Conservation (phyloP, 2,888 invertebrate species). For the Psylliodes chrysocephalus region DNA sequence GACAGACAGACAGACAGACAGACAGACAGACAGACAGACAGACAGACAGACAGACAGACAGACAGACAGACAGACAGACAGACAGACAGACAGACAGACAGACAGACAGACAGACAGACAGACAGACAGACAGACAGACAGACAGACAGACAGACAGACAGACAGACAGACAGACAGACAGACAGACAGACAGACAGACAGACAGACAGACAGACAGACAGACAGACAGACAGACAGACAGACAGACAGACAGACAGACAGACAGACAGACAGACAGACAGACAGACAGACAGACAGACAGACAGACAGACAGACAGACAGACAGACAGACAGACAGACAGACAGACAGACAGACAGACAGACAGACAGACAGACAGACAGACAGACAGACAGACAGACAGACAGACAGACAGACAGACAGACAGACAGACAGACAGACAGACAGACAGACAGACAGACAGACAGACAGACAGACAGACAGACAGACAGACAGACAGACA, state of each 20-base stretch:
- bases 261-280: constrained; percentile 22
- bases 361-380: constrained; percentile 21
- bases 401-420: constrained; percentile 19
- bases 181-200: constrained; percentile 26
- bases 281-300: constrained; percentile 25
- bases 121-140: constrained; percentile 25
- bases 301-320: constrained; percentile 25
- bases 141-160: constrained; percentile 25
- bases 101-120: constrained; percentile 26
- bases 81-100: constrained; percentile 23
- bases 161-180: constrained; percentile 27
- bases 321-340: constrained; percentile 24
- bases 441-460: constrained; percentile 19
- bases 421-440: constrained; percentile 6
- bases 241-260: constrained; percentile 23
- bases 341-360: constrained; percentile 25
- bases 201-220: constrained; percentile 23
- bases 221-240: constrained; percentile 23
- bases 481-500: constrained; percentile 22
- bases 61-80: constrained; percentile 25
- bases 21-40: constrained; percentile 23
- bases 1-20: constrained; percentile 25
- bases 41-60: constrained; percentile 26
- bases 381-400: constrained; percentile 21
- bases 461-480: constrained; percentile 24